Evolutionary conservation across 2,113 vertebrate genomes (phyloP).

Genomic region (Alexandromys fortis): DNA sequence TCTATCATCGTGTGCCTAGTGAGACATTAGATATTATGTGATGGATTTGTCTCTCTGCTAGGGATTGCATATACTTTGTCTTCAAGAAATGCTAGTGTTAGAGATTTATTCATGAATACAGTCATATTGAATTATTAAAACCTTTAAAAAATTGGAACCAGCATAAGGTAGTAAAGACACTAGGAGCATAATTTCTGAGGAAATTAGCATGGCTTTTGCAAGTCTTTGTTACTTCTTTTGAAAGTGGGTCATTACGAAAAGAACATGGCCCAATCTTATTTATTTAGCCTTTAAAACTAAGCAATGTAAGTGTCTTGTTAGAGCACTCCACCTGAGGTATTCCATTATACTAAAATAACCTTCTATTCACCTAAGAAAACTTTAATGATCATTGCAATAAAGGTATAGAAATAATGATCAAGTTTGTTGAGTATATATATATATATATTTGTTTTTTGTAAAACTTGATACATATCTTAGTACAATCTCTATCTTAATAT

Average conservation of each 20-base stretch:
- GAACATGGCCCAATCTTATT: neutral
- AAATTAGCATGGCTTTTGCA: neutral
- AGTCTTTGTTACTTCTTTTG: neutral
- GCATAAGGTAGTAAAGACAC: neutral
- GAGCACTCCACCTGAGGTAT: neutral
- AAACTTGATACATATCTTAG: neutral
- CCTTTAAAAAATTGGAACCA: no score
- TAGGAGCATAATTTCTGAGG: neutral
- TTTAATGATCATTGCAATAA: neutral
- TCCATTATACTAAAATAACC: neutral
- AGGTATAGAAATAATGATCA: neutral
- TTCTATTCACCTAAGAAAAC: neutral
- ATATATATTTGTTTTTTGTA: neutral
- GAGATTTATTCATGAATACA: neutral
- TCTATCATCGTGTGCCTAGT: neutral
- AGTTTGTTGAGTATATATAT: neutral
- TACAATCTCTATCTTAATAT: neutral
- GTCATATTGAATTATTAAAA: no score
- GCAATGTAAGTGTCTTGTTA: neutral
- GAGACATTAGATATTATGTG: neutral
- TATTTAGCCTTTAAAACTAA: neutral
- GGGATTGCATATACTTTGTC: neutral
- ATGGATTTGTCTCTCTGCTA: neutral
- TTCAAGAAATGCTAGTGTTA: neutral
- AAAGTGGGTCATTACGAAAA: no score